Evolutionary conservation across 2,888 invertebrate genomes (phyloP), one percentile per base, ranked within the genome.

Genomic region (Timema podura): DNA sequence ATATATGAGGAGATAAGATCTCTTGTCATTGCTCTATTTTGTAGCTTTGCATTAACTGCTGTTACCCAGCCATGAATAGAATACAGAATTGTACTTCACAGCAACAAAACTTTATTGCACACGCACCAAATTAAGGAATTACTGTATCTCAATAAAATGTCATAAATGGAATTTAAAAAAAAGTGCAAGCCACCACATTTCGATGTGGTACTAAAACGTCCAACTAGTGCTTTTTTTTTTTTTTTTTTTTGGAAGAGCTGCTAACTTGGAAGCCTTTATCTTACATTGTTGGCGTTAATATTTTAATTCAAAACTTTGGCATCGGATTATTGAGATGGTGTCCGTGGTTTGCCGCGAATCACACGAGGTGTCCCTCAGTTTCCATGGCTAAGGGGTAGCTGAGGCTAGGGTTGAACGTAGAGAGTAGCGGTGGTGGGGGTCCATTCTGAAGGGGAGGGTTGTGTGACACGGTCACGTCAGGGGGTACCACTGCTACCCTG

Each of bases 401-500:
- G 48, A 79, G 77, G 66, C 77, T 76, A 30, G 79, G 78, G 70
- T 76, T 77, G 73, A 79, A 79, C 51, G 79, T 79, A n/a, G 77
- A 78, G 65, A 79, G 76, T 64, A 77, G 74, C 44, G 77, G 77
- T 57, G 75, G 73, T 6, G 70, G 72, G n/a, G 71, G 69, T 11
- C 67, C 71, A 51, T 71, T 67, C 67, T 70, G 70, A n/a, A 64
- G 69, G 48, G 68, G 74, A n/a, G 70, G 70, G 0, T 84, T 85
- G 67, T 85, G 85, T 13, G 84, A 78, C 0, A 85, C 85, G 0
- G 85, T 85, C 74, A 85, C 85, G 80, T 83, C 86, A 61, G 84
- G 85, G 30, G 73, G 74, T 44, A 68, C 73, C 16, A 71, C 72
- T 30, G 71, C 71, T 48, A 71, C 71, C 64, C 72, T 67, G 74